Conservation (phyloP, 2,888 invertebrate genomes). For the Lasius platythorax region DNA sequence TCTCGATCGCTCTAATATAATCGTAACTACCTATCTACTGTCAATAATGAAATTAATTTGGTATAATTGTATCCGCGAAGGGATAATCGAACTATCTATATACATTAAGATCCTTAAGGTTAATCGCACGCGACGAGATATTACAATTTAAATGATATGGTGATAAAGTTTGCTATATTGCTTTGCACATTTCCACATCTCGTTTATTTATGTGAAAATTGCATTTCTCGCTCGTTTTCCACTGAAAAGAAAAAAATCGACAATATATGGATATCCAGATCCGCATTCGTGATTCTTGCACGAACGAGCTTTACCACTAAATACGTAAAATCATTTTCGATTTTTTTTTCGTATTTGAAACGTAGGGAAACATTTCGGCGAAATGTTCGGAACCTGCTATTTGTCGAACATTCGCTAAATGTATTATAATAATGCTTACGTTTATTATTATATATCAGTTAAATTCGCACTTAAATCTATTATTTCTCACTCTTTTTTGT, state of each 20-base stretch:
- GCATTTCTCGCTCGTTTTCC: slow-evolving; percentile 12
- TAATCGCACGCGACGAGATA: slow-evolving; percentile 64
- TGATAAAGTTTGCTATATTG: slow-evolving; percentile 66
- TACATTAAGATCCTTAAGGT: slow-evolving; percentile 69
- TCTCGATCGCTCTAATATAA: slow-evolving; percentile 23
- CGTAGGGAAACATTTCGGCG: not conserved
- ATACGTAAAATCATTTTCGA: not conserved
- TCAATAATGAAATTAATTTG: slow-evolving; percentile 70
- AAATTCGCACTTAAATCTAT: slow-evolving; percentile 54
- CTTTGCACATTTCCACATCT: slow-evolving; percentile 46
- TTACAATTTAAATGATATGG: slow-evolving; percentile 56
- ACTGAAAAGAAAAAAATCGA: not conserved
- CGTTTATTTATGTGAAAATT: not conserved
- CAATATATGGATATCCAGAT: not conserved
- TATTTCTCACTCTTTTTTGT: slow-evolving; percentile 54
- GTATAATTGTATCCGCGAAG: slow-evolving; percentile 77
- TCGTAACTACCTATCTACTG: slow-evolving; percentile 22
- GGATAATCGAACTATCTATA: slow-evolving; percentile 75
- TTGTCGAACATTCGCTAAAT: not conserved
- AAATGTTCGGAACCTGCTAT: not conserved
- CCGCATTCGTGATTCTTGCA: not conserved
- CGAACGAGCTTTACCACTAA: not conserved
- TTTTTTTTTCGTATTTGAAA: not conserved
- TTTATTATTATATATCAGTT: slow-evolving; percentile 54
- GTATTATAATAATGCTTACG: slow-evolving; percentile 11